Conservation (phyloP, 2,797 vertebrate species). For the Aldrovandia affinis region DNA sequence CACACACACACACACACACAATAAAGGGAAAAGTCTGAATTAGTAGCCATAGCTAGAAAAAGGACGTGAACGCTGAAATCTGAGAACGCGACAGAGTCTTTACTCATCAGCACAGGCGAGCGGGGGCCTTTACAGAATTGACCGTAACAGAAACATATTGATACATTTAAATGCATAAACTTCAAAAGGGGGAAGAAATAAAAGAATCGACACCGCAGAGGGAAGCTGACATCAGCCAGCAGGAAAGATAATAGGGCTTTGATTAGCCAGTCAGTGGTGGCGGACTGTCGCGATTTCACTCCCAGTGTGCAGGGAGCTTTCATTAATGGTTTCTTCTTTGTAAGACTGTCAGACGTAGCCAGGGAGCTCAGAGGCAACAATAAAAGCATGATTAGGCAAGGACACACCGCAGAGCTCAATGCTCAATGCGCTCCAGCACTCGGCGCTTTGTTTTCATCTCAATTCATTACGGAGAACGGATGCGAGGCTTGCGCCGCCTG, state of each 20-base stretch:
- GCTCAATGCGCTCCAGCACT: background rate
- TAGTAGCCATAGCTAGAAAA: background rate
- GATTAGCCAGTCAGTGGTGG: slow-evolving; percentile 57
- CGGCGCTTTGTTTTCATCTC: background rate
- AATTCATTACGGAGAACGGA: no score
- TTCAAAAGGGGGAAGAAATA: slow-evolving; percentile 42
- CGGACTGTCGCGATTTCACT: slow-evolving; percentile 38
- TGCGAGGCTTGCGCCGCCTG: no score
- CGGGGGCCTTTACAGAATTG: slow-evolving; percentile 17
- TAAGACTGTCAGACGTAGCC: slow-evolving; percentile 14
- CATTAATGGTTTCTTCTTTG: slow-evolving; percentile 52
- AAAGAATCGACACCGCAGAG: slow-evolving; percentile 32
- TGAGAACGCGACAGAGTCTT: slow-evolving; percentile 1
- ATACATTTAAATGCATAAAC: slow-evolving; percentile 41
- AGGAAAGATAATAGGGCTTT: slow-evolving; percentile 55
- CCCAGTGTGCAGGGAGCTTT: slow-evolving; percentile 44
- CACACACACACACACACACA: background rate
- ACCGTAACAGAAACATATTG: slow-evolving; percentile 34
- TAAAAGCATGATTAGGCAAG: slow-evolving; percentile 36
- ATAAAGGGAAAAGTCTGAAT: background rate
- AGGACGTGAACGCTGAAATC: background rate
- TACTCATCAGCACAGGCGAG: background rate
- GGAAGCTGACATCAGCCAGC: slow-evolving; percentile 41
- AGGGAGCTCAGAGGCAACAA: background rate
- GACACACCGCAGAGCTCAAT: slow-evolving; percentile 32